Percentiles rank a stretch among this genome's conserved stretches.
These are phyloP conservation scores for Tribolium freemani DNA, from an alignment of 2,888 invertebrate genomes.

Conservation along the genomic window DNA sequence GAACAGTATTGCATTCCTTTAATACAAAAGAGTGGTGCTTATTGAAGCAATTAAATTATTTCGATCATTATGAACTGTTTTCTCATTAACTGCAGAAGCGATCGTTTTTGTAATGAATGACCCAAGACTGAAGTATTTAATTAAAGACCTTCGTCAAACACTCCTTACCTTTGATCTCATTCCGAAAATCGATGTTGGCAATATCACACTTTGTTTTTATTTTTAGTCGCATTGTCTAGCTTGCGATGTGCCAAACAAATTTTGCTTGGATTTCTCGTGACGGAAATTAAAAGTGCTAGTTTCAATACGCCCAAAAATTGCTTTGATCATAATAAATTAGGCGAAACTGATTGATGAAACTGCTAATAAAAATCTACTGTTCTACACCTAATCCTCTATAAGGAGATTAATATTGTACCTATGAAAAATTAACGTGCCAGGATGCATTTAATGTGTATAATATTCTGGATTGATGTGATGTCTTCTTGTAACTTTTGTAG, in stretches of 20 bases:
- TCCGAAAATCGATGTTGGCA: conserved; percentile 9
- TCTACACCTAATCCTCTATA: conserved; percentile 18
- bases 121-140: conserved; percentile 31
- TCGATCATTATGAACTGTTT: conserved; percentile 22
- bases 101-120: conserved; percentile 21
- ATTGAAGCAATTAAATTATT: conserved; percentile 23
- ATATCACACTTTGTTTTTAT: not conserved
- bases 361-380: conserved; percentile 21
- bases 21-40: not conserved
- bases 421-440: conserved; percentile 42
- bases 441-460: conserved; percentile 41
- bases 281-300: conserved; percentile 23
- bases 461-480: conserved; percentile 30
- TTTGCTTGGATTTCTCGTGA: not conserved
- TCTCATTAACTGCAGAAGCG: conserved; percentile 11
- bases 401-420: conserved; percentile 19
- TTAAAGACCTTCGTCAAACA: conserved; percentile 13
- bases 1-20: conserved; percentile 18
- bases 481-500: conserved; percentile 35
- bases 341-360: not conserved
- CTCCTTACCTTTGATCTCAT: conserved; percentile 27
- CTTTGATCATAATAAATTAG: conserved; percentile 4
- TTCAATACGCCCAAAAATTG: not conserved
- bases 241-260: not conserved
- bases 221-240: not conserved